These are phyloP conservation scores for Mellivora capensis DNA, from an alignment of 2,113 vertebrate species.

Conservation along the genomic window DNA sequence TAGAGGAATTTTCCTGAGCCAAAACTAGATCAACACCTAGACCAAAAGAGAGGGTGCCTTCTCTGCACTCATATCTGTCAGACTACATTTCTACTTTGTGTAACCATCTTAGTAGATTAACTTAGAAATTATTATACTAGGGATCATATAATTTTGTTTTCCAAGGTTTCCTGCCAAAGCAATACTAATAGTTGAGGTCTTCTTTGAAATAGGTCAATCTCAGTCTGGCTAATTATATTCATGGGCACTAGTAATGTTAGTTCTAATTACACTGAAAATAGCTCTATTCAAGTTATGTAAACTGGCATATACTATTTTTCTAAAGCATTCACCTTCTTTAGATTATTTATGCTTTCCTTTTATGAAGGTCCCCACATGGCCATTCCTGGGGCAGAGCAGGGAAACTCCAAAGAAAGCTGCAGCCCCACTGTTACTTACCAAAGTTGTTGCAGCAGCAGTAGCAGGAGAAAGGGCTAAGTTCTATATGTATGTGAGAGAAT, in stretches of 20 bases:
- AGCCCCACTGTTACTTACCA: conserved; percentile 75
- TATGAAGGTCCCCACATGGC: conserved; percentile 62
- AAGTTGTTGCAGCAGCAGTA: conserved; percentile 72
- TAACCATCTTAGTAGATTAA: background rate
- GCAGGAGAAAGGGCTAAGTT: conserved; percentile 77
- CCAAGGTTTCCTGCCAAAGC: conserved; percentile 21
- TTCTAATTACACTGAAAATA: conserved; percentile 29
- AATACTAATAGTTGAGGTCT: background rate
- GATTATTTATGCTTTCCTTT: conserved; percentile 69
- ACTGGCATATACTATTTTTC: conserved; percentile 11
- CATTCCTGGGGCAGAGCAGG: conserved; percentile 71
- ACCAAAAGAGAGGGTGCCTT: background rate
- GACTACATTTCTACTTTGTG: background rate
- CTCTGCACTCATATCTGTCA: background rate
- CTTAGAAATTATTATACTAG: background rate
- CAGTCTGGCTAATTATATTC: conserved; percentile 6
- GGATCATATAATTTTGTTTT: background rate
- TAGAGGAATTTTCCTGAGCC: background rate
- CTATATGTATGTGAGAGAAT: conserved; percentile 74
- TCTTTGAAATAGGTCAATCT: conserved; percentile 16
- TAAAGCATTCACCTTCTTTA: conserved; percentile 65
- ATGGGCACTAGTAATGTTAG: background rate
- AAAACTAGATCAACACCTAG: background rate
- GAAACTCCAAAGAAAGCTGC: conserved; percentile 69
- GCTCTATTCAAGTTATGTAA: background rate